Base-by-base conservation (phyloP, 1,140 invertebrate genomes). In the Drosophila malerkotliana region DNA sequence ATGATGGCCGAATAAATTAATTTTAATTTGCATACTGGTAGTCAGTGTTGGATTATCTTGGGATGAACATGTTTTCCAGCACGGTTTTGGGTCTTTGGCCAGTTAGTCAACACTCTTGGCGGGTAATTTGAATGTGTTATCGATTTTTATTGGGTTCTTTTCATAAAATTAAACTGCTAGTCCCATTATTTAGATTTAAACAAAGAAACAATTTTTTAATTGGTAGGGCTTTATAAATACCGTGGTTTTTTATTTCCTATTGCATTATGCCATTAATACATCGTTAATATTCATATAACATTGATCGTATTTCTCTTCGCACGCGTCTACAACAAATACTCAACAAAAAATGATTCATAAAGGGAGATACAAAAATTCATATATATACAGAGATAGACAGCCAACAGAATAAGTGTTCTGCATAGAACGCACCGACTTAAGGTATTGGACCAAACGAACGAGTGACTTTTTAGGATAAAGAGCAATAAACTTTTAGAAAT, bases 251-350 rank as follows among this genome's bases (percentile, higher is more conserved):
- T 83, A 83, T 84, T 83, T 63, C 57, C 75, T 82, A 82, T 75
- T 79, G 75, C 75, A 71, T 52, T 71, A 75, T 82, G 79, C 71
- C 56, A 66, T 82, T 71, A 79, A 82, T 83, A 83, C 80, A 77
- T 83, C 57, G 81, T 82, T 83, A 79, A 82, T 82, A 83, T 83
- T 82, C 80, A 82, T 79, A 82, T 82, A 82, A 82, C 79, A 82
- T 74, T 82, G 63, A 61, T 82, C 80, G 71, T 69, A 10, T 59
- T 62, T 54, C 64, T 71, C 53, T 14, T 48, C 45, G 72, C 78
- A 73, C 49, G 62, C 62, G 58, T 62, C 74, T 67, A 73, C 79
- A 80, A 76, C 74, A 80, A 81, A 84, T 69, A 64, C 51, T 85
- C 58, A 83, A 83, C 80, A 84, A 73, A 83, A 79, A 68, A 58